Base-by-base conservation (phyloP, 1,140 invertebrate species). In the Euwallacea fornicatus region DNA sequence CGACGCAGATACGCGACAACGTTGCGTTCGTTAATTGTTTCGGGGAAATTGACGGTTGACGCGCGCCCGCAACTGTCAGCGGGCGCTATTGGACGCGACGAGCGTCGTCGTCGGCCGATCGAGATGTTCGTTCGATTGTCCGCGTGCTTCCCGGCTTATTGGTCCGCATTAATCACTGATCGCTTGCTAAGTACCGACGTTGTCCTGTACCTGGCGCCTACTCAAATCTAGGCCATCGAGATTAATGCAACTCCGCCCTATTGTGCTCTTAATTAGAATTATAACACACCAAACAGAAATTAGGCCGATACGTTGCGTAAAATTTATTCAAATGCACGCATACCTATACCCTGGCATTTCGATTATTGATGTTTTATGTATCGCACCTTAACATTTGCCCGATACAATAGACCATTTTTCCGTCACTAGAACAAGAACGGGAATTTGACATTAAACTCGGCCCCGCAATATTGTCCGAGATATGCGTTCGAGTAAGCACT, bases 161-260 rank as follows among this genome's bases (percentile, higher is more conserved):
- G 21, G 21, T 33, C 21, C 4, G 21, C 21, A 33, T 33, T 33
- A 33, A 33, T 33, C 21, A 33, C 21, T 1, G 50, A 53, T 53
- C 9, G 11, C 15, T 15, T 53, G 11, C 15, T 15, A n/a, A n/a
- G 6, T 6, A 15, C 6, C 0, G 7, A 16, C 55, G 21, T 58
- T 58, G 21, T 58, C 21, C 21, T 15, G 6, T 61, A 9, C 11
- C 11, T 43, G 21, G 46, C 46, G 46, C 46, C 46, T 50, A 11
- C 21, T 33, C 10, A 42, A 61, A 42, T 15, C n/a, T 58, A 58
- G 55, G 55, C 55, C 55, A 58, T 43, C 59, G 11, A 15, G 21
- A 63, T 63, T 50, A 63, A 63, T 63, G 61, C 61, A 63, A 41
- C 15, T 63, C 9, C 15, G 44, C 4, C 61, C 43, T 16, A 63